These are phyloP conservation scores for Notospermus geniculatus DNA, from an alignment of 1,140 invertebrate genomes.

Conservation along the genomic window DNA sequence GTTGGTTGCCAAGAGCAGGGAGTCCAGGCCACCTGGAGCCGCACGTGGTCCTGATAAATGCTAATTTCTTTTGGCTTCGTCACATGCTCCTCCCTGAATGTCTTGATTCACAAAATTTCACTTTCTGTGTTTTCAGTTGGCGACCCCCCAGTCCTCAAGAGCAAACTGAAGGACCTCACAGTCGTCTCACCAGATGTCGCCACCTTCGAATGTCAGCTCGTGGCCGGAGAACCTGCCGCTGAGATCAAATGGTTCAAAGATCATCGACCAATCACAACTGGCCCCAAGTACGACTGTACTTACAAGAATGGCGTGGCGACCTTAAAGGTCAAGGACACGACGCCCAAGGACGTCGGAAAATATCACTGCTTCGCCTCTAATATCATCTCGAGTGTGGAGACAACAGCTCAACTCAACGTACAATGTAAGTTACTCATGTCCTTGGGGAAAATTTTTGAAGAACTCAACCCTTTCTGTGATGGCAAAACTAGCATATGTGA, in stretches of 20 bases:
- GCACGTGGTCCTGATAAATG: no score
- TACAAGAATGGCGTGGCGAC: slow-evolving; percentile 38
- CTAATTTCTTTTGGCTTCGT: no score
- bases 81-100: neutral
- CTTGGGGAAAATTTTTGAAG: no score
- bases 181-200: slow-evolving; percentile 46
- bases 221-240: slow-evolving; percentile 48
- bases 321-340: slow-evolving; percentile 36
- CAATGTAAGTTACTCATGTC: slow-evolving; percentile 47
- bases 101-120: neutral
- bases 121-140: slow-evolving; percentile 37
- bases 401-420: slow-evolving; percentile 48
- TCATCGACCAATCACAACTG: slow-evolving; percentile 44
- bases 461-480: no score
- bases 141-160: slow-evolving; percentile 42
- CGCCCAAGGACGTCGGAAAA: slow-evolving; percentile 38
- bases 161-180: slow-evolving; percentile 40
- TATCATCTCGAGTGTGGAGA: slow-evolving; percentile 45
- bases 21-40: no score
- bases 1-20: no score
- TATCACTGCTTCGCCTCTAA: slow-evolving; percentile 47
- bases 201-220: slow-evolving; percentile 47
- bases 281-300: slow-evolving; percentile 51
- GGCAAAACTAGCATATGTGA: no score
- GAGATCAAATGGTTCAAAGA: slow-evolving; percentile 53